Conservation (phyloP, 2,113 vertebrate genomes). For the Heliornis fulica region DNA sequence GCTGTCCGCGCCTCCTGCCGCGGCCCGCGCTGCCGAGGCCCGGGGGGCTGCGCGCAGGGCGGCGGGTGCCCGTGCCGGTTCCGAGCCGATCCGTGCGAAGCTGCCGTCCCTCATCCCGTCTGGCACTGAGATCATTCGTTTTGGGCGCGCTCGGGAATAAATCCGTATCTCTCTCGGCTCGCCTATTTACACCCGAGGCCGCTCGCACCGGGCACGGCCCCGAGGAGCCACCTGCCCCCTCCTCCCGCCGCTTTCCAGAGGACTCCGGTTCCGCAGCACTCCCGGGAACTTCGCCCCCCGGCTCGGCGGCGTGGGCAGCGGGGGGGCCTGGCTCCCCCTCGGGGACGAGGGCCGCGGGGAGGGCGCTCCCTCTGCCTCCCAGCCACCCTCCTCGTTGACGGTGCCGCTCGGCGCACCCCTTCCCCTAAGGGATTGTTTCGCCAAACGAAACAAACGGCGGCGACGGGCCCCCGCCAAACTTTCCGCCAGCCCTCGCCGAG, state of each 20-base stretch:
- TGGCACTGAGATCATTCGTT: not conserved
- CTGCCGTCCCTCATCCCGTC: not conserved
- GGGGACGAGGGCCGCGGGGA: not conserved
- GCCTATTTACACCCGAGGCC: not conserved
- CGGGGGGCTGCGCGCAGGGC: not conserved
- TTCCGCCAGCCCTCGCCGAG: not conserved
- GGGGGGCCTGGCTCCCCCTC: not conserved
- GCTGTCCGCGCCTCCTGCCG: not conserved
- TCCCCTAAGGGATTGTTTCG: not conserved
- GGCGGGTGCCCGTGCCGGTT: not conserved
- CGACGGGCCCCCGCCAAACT: not conserved
- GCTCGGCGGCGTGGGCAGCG: not conserved
- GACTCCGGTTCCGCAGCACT: not conserved
- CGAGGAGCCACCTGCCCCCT: not conserved
- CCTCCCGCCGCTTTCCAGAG: not conserved
- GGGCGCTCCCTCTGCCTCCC: not conserved
- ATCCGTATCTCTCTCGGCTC: not conserved
- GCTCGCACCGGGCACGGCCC: not conserved
- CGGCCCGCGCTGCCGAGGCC: not conserved
- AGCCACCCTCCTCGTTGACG: not conserved
- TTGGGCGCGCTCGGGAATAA: not conserved
- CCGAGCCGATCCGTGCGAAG: not conserved
- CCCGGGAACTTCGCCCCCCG: not conserved
- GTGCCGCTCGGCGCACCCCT: not conserved
- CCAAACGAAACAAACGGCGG: conserved; percentile 5